Percentiles rank a stretch among this genome's conserved stretches.
Conservation (phyloP, 2,113 vertebrate genomes). For the Leptobrachium ailaonicum region DNA sequence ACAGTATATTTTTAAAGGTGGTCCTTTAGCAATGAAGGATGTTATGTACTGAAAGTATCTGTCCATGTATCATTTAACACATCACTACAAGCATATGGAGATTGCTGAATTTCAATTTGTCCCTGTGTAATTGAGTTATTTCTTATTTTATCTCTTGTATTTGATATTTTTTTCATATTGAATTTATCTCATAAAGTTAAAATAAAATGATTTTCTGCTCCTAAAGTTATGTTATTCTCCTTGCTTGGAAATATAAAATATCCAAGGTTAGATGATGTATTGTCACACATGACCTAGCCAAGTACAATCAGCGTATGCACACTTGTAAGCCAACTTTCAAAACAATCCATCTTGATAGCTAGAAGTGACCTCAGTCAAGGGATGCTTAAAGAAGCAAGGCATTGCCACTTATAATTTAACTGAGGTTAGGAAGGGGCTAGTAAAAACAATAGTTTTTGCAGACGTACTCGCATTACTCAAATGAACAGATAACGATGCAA, state of each 20-base stretch:
- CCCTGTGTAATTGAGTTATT: no score
- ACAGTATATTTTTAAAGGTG: neutral
- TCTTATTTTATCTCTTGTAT: no score
- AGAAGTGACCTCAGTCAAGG: slow-evolving; percentile 35
- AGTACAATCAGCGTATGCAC: slow-evolving; percentile 9
- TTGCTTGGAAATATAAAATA: neutral
- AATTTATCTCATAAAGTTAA: neutral
- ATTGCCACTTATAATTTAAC: slow-evolving; percentile 7
- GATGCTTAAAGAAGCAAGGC: slow-evolving; percentile 1
- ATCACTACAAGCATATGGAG: neutral
- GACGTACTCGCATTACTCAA: neutral
- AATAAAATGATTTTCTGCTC: neutral
- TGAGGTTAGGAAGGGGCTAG: slow-evolving; percentile 1
- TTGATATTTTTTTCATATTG: neutral
- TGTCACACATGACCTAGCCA: slow-evolving; percentile 17
- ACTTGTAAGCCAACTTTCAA: slow-evolving; percentile 16
- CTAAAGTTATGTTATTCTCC: neutral
- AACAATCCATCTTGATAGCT: slow-evolving; percentile 22
- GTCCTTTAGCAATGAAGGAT: slow-evolving; percentile 4
- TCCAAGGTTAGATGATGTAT: slow-evolving; percentile 24
- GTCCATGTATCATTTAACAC: neutral
- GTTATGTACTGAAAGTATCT: no score
- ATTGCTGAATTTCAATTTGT: neutral
- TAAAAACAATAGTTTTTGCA: slow-evolving; percentile 3
- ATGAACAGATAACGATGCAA: no score